These are phyloP conservation scores for Athene cunicularia DNA, from an alignment of 2,113 vertebrate genomes.

Conservation along the genomic window DNA sequence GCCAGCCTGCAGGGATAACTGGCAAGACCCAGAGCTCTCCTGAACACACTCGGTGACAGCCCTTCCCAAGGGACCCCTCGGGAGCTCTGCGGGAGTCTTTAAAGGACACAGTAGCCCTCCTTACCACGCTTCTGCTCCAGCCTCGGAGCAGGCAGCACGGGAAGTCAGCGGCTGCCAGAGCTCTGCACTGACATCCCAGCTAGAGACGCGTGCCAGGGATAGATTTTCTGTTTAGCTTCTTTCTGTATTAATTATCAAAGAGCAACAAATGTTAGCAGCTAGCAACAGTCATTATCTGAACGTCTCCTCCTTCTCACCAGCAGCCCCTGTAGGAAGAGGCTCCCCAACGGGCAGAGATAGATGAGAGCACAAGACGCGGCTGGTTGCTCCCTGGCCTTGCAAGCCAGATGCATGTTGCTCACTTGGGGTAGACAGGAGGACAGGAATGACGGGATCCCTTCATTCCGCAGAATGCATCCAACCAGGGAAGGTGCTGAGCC, in stretches of 20 bases:
- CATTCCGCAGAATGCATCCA: background rate
- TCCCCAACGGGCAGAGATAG: background rate
- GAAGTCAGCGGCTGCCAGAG: background rate
- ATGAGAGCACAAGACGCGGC: background rate
- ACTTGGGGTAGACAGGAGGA: background rate
- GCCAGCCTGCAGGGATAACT: background rate
- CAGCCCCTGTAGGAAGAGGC: background rate
- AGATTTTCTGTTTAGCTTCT: constrained; percentile 46
- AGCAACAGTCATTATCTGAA: constrained; percentile 12
- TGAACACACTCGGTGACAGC: background rate
- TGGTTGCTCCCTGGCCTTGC: background rate
- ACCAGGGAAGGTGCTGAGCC: background rate
- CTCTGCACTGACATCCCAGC: background rate
- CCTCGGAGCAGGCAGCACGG: rapidly evolving
- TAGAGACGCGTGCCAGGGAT: background rate
- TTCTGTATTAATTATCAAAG: constrained; percentile 46
- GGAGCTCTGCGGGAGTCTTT: background rate
- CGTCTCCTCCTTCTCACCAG: background rate
- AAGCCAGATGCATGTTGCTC: background rate
- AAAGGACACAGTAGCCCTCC: background rate
- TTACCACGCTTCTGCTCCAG: background rate
- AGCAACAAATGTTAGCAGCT: constrained; percentile 23
- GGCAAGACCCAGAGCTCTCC: background rate
- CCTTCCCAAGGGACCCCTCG: background rate
- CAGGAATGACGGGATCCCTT: background rate